Percentiles rank a stretch among this genome's conserved stretches.
phyloP scores from a whole-genome alignment of 2,888 invertebrate species.

The Leptogaster cylindrica region DNA sequence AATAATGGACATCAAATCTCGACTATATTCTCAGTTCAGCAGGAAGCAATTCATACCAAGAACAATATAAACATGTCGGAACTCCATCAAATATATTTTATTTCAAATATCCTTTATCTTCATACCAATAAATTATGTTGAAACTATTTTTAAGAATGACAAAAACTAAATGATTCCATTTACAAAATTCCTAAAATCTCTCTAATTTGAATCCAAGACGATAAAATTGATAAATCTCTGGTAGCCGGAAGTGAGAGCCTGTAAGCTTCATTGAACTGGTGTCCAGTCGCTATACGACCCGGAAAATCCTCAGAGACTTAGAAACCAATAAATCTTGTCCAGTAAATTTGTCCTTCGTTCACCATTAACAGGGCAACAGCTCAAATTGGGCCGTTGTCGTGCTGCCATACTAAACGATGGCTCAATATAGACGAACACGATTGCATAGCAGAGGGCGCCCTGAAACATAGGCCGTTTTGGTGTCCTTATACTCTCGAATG shows the following conservation, averaged over 20 bases:
- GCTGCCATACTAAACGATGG: slow-evolving; percentile 24
- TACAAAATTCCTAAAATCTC: not conserved
- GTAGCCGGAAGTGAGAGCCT: slow-evolving; percentile 10
- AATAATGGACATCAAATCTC: too few relatives aligned
- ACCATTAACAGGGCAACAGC: slow-evolving; percentile 39
- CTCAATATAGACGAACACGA: not conserved
- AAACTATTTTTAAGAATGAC: too few relatives aligned
- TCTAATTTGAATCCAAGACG: slow-evolving; percentile 30
- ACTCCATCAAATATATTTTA: too few relatives aligned
- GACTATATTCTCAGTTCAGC: too few relatives aligned
- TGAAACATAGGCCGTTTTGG: not conserved
- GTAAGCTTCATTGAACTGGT: slow-evolving; percentile 28
- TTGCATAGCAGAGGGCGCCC: not conserved
- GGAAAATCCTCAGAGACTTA: slow-evolving; percentile 36
- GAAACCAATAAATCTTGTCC: slow-evolving; percentile 38
- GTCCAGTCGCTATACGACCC: slow-evolving; percentile 30
- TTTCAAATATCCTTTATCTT: too few relatives aligned
- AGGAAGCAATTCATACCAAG: too few relatives aligned
- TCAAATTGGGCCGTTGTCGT: slow-evolving; percentile 40
- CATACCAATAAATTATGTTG: too few relatives aligned
- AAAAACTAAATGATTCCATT: not conserved
- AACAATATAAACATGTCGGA: too few relatives aligned
- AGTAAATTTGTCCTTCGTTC: slow-evolving; percentile 41
- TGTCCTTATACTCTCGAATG: not conserved
- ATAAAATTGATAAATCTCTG: slow-evolving; percentile 34